These are phyloP conservation scores for Rhinophrynus dorsalis DNA, from an alignment of 2,797 vertebrate species.

Conservation along the genomic window DNA sequence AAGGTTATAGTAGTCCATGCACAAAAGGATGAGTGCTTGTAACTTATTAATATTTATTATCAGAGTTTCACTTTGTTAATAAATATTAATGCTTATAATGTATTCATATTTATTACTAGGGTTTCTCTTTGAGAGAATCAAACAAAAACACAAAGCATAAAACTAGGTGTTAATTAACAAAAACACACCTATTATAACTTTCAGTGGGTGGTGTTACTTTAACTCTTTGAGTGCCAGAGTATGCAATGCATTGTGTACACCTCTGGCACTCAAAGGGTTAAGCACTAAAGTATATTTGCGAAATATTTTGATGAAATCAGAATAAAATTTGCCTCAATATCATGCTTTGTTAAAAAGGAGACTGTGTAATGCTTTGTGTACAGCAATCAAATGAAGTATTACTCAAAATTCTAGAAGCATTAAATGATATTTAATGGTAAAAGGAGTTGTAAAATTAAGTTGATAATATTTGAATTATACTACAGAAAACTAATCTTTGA, in stretches of 20 bases:
- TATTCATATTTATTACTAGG: too few species aligned
- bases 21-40: too few species aligned
- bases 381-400: constrained; percentile 56
- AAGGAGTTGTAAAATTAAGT: constrained; percentile 24
- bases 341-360: constrained; percentile 60
- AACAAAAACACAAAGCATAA: neutral
- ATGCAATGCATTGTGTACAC: too few species aligned
- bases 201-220: too few species aligned
- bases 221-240: too few species aligned
- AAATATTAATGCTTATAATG: too few species aligned
- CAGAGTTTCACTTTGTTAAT: too few species aligned
- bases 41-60: too few species aligned
- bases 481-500: neutral
- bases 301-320: constrained; percentile 18
- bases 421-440: constrained; percentile 46
- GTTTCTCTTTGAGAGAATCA: neutral
- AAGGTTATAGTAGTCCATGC: too few species aligned
- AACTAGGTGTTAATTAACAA: neutral
- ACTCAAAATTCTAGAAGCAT: constrained; percentile 50
- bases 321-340: constrained; percentile 54
- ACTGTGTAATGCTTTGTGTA: constrained; percentile 47
- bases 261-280: too few species aligned
- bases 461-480: constrained; percentile 5
- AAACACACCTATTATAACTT: neutral
- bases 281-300: neutral